These are phyloP conservation scores for Thumatha senex DNA, from an alignment of 2,888 invertebrate genomes.

Conservation along the genomic window DNA sequence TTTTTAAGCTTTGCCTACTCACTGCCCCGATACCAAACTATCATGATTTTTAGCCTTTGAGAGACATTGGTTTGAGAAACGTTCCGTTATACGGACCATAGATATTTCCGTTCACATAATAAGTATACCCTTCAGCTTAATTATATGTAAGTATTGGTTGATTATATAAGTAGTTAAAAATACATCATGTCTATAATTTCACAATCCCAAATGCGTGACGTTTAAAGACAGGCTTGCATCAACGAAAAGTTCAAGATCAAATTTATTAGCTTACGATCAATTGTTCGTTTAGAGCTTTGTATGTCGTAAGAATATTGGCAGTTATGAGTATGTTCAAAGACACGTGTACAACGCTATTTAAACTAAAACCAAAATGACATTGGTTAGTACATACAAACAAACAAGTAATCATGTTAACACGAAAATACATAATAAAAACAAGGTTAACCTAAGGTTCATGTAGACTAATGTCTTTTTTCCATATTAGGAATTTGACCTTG, in stretches of 20 bases:
- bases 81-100: too few species aligned
- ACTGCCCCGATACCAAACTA: too few species aligned
- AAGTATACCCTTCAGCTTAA: too few species aligned
- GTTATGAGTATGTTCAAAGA: background rate
- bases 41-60: too few species aligned
- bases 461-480: background rate
- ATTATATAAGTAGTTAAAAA: too few species aligned
- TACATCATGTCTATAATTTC: background rate
- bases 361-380: slow-evolving; percentile 1
- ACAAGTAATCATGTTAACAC: background rate
- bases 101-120: too few species aligned
- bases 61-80: too few species aligned
- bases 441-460: slow-evolving; percentile 13
- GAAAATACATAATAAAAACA: slow-evolving; percentile 8
- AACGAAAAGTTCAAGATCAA: slow-evolving; percentile 33
- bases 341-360: too few species aligned
- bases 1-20: too few species aligned
- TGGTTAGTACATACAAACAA: background rate
- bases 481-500: slow-evolving; percentile 18
- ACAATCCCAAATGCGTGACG: background rate
- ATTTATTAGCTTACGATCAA: slow-evolving; percentile 24
- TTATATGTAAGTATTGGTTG: too few species aligned
- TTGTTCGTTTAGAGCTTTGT: slow-evolving; percentile 15
- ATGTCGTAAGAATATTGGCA: slow-evolving; percentile 25
- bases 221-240: slow-evolving; percentile 14